Conservation (phyloP, 2,888 invertebrate genomes). For the Hirtodrosophila confusa region DNA sequence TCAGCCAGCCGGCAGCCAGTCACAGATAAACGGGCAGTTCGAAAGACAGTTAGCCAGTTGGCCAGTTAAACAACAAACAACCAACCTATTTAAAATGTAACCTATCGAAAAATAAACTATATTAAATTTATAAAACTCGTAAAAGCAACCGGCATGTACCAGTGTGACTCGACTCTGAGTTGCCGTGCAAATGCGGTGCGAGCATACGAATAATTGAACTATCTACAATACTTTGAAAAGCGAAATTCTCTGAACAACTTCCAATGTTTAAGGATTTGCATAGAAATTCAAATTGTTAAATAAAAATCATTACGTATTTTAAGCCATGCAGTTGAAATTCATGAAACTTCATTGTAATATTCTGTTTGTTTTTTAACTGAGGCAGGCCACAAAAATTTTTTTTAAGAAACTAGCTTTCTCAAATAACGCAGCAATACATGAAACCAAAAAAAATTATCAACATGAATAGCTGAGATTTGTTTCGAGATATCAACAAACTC, state of each 20-base stretch:
- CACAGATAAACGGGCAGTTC: not conserved
- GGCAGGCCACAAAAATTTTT: too few relatives aligned
- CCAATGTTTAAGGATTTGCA: constrained; percentile 11
- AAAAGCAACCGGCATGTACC: constrained; percentile 7
- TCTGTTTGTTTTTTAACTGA: too few relatives aligned
- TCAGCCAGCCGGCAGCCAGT: not conserved
- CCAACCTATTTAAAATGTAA: constrained; percentile 27
- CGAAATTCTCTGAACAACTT: constrained; percentile 7
- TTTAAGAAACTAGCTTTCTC: too few relatives aligned
- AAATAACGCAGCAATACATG: too few relatives aligned
- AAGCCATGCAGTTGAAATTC: constrained; percentile 2
- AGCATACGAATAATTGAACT: constrained; percentile 7
- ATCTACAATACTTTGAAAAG: constrained; percentile 1
- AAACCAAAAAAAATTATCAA: too few relatives aligned
- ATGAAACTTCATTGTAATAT: too few relatives aligned
- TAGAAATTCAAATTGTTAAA: constrained; percentile 38
- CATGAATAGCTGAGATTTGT: too few relatives aligned
- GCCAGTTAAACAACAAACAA: constrained; percentile 23
- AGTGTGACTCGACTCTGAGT: constrained; percentile 30
- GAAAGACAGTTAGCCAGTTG: constrained; percentile 16
- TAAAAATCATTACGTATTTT: constrained; percentile 33
- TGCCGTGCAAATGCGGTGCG: constrained; percentile 17
- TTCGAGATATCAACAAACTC: too few relatives aligned
- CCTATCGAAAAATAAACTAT: constrained; percentile 33
- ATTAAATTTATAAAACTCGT: constrained; percentile 18